Conservation (phyloP, 2,888 invertebrate species). For the Brachyptera putata region DNA sequence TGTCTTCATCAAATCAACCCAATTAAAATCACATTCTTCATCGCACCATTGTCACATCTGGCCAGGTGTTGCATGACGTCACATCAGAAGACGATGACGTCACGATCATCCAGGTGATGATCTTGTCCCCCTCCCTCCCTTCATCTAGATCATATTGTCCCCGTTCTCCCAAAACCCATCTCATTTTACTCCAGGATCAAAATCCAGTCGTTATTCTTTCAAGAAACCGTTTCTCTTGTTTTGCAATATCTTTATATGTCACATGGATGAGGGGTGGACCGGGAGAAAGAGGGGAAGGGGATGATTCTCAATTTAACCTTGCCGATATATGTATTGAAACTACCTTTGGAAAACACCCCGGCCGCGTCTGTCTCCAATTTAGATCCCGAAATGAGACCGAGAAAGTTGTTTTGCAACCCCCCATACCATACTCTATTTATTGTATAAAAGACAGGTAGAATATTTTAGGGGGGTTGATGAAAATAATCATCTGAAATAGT, state of each 20-base stretch:
- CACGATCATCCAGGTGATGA: too few species aligned
- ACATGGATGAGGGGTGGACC: not conserved
- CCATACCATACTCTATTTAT: not conserved
- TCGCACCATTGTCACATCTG: too few species aligned
- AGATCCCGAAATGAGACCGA: constrained; percentile 10
- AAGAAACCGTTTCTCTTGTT: constrained; percentile 4
- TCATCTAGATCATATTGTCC: constrained; percentile 28
- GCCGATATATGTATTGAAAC: constrained; percentile 6
- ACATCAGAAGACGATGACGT: too few species aligned
- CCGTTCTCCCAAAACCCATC: constrained; percentile 4
- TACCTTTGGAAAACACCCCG: constrained; percentile 7
- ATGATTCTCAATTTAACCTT: not conserved
- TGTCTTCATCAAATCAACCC: too few species aligned
- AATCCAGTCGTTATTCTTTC: constrained; percentile 7
- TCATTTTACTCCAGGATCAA: constrained; percentile 6
- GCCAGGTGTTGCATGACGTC: too few species aligned
- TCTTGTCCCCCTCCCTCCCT: not conserved
- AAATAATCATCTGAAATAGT: constrained; percentile 14
- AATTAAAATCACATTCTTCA: too few species aligned
- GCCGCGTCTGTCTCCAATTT: not conserved
- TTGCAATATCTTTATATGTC: constrained; percentile 3
- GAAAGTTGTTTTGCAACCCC: constrained; percentile 3
- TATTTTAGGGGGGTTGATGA: constrained; percentile 5
- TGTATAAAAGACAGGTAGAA: constrained; percentile 10
- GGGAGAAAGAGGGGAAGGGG: too few species aligned